Evolutionary conservation across 2,113 vertebrate species (phyloP), one percentile per base, ranked within the genome.

Genomic region (Pseudolaguvia tuberculata): DNA sequence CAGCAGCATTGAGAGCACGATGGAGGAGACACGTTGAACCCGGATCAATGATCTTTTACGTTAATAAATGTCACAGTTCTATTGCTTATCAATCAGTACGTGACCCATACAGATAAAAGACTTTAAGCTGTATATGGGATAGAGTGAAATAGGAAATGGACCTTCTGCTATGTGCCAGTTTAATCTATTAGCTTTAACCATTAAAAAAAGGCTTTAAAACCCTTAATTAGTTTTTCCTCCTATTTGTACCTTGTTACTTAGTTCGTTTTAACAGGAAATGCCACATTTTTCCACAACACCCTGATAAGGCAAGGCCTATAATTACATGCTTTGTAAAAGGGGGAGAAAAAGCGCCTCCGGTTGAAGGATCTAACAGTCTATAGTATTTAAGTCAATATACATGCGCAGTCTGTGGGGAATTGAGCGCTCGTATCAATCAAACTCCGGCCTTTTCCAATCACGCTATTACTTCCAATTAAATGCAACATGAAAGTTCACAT

Each of bases 331-430:
- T 55, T 20, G 2, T n/a, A 23, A 9, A 66, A 62, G 35, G 4
- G 7, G 7, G 9, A 12, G 25, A 25, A 5, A 18, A 35, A 39
- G 8, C 14, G 35, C 51, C 61, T 56, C 29, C 27, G 27, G 50
- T n/a, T 47, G 31, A 74, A 20, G 23, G 21, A 51, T 76, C 63
- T 68, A 35, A 76, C 10, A 31, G 39, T 15, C 10, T 14, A 56
- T 27, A 48, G 18, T 27, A 39, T n/a, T 59, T 59, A 14, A 59
- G 74, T 76, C 53, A 51, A 48, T 69, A 59, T 59, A 48, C 42
- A 75, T 56, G 72, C 20, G 21, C 13, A 53, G n/a, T 35, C 42
- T 74, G 11, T 65, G 55, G 72, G 18, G 57, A 76, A 77, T n/a
- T 20, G 53, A 70, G 47, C 13, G 20, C 66, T 20, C 69, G 18